Evolutionary conservation across 2,888 invertebrate genomes (phyloP).

Genomic region (Drosophila robusta): DNA sequence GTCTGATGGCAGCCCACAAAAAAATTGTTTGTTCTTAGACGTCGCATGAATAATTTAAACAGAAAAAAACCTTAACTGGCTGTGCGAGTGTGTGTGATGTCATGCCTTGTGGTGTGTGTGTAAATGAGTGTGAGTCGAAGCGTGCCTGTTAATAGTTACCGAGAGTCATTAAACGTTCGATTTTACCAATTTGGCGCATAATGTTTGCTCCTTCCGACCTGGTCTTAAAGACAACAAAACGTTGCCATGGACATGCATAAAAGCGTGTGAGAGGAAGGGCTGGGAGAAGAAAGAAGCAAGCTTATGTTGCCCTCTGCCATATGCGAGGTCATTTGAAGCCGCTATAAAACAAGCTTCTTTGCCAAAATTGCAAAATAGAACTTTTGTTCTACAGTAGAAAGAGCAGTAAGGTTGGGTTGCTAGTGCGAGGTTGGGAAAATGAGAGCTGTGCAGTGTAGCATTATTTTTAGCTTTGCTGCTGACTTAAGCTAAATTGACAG

Average conservation of each 20-base stretch:
- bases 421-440: no score
- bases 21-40: conserved; percentile 62
- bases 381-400: no score
- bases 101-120: conserved; percentile 8
- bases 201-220: conserved; percentile 44
- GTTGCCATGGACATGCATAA: conserved; percentile 11
- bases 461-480: conserved; percentile 9
- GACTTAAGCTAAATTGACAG: conserved; percentile 21
- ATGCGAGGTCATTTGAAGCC: no score
- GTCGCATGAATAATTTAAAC: conserved; percentile 71
- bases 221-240: conserved; percentile 8
- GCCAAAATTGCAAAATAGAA: no score
- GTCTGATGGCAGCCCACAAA: conserved; percentile 50
- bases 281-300: no score
- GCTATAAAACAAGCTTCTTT: no score
- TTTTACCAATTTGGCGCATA: conserved; percentile 48
- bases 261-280: no score
- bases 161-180: conserved; percentile 45
- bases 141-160: conserved; percentile 22
- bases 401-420: no score
- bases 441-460: not conserved
- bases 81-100: conserved; percentile 5
- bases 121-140: conserved; percentile 9
- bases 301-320: no score
- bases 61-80: conserved; percentile 45